These are phyloP conservation scores for Tachystola acroxantha DNA, from an alignment of 2,888 invertebrate species.

Conservation along the genomic window DNA sequence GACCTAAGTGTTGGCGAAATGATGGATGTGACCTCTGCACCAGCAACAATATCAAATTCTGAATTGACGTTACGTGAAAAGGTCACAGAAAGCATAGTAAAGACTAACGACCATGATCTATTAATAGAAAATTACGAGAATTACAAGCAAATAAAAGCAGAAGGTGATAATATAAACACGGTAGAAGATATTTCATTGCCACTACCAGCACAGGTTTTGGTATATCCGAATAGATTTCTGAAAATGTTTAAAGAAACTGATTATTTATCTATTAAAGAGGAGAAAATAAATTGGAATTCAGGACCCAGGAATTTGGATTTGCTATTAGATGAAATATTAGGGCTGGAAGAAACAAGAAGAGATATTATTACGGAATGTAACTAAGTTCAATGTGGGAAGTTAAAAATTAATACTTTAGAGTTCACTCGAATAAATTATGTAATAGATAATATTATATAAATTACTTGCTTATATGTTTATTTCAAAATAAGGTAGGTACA, in stretches of 20 bases:
- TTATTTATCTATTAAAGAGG: constrained; percentile 69
- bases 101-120: constrained; percentile 71
- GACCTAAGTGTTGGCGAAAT: neutral
- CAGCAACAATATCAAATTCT: no score
- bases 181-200: constrained; percentile 12
- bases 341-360: constrained; percentile 13
- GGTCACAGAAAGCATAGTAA: constrained; percentile 78
- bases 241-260: constrained; percentile 47
- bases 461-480: no score
- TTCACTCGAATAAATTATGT: no score
- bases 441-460: no score
- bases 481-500: no score
- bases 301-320: constrained; percentile 69
- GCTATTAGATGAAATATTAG: constrained; percentile 25
- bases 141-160: constrained; percentile 6
- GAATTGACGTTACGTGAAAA: constrained; percentile 10
- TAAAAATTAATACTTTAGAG: no score
- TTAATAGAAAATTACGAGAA: constrained; percentile 72
- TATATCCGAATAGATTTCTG: constrained; percentile 33
- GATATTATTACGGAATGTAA: neutral
- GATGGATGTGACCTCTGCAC: constrained; percentile 1
- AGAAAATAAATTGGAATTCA: constrained; percentile 77
- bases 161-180: constrained; percentile 9
- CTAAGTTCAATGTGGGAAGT: no score
- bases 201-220: constrained; percentile 12